phyloP scores from a whole-genome alignment of 1,140 invertebrate genomes.

The Hycleus cichorii region DNA sequence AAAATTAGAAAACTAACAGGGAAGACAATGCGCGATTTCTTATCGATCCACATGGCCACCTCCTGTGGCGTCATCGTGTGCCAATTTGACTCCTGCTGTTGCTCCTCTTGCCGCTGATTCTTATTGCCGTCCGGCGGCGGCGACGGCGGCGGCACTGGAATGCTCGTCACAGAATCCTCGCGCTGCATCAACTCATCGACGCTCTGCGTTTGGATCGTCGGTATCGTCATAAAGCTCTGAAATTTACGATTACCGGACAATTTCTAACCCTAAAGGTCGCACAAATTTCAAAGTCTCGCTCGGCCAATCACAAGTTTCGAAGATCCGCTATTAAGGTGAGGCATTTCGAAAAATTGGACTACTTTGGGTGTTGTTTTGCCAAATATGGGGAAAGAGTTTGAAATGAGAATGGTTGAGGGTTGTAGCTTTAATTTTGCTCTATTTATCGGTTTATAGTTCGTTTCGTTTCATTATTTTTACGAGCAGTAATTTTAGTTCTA shows the following conservation, averaged over 20 bases:
- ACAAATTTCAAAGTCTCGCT: too few relatives aligned
- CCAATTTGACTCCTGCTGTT: slow-evolving; percentile 40
- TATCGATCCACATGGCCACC: slow-evolving; percentile 81
- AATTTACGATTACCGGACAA: slow-evolving; percentile 22
- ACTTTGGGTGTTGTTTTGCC: background rate
- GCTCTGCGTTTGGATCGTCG: slow-evolving; percentile 56
- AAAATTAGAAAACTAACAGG: slow-evolving; percentile 72
- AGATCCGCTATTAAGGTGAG: too few relatives aligned
- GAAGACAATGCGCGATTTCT: slow-evolving; percentile 67
- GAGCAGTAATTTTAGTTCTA: too few relatives aligned
- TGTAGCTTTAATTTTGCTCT: too few relatives aligned
- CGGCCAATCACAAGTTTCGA: too few relatives aligned
- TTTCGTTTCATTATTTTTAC: too few relatives aligned
- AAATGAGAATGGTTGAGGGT: background rate
- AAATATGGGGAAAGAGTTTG: background rate
- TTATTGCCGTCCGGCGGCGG: slow-evolving; percentile 30
- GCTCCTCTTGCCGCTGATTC: too few relatives aligned
- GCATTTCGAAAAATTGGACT: background rate
- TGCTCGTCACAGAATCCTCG: slow-evolving; percentile 24
- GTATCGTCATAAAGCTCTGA: slow-evolving; percentile 58
- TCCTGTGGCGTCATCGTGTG: slow-evolving; percentile 80
- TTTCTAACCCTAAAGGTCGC: too few relatives aligned
- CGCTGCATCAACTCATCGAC: slow-evolving; percentile 48
- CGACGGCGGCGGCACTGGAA: slow-evolving; percentile 5
- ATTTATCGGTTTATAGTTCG: too few relatives aligned